Conservation (phyloP, 2,888 invertebrate genomes). For the Creontiades dilutus region DNA sequence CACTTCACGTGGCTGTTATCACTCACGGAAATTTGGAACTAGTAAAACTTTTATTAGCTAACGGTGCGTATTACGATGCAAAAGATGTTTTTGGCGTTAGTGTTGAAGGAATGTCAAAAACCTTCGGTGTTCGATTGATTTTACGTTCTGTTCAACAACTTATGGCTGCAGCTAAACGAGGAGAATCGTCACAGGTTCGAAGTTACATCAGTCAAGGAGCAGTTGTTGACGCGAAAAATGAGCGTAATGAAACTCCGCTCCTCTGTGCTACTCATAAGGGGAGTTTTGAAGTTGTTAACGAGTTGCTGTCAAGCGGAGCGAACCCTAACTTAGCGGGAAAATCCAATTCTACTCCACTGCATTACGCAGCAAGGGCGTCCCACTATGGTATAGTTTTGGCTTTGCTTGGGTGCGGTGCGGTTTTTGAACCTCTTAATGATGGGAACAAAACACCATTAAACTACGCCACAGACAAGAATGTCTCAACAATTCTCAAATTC, state of each 20-base stretch:
- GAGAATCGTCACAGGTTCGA: not conserved
- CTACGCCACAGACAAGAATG: not conserved
- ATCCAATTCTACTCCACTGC: not conserved
- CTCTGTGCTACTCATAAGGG: not conserved
- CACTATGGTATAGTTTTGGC: not conserved
- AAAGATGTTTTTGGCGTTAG: not conserved
- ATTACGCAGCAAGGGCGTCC: not conserved
- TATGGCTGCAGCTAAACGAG: not conserved
- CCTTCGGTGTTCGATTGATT: not conserved
- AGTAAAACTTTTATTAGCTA: not conserved
- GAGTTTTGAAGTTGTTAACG: not conserved
- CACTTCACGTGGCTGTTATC: not conserved
- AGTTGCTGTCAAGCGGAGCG: not conserved
- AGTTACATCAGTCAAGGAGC: not conserved
- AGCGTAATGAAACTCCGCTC: not conserved
- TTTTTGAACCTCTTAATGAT: not conserved
- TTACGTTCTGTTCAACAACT: conserved; percentile 3
- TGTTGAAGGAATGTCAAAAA: not conserved
- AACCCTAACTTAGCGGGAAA: not conserved
- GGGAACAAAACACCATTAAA: not conserved
- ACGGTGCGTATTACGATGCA: not conserved
- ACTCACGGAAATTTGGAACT: not conserved
- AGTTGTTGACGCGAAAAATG: not conserved
- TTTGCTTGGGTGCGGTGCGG: not conserved
- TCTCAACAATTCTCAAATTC: not conserved